Percentiles rank a stretch among this genome's conserved stretches.
Conservation (phyloP, 2,113 vertebrate species). For the Salvator merianae region DNA sequence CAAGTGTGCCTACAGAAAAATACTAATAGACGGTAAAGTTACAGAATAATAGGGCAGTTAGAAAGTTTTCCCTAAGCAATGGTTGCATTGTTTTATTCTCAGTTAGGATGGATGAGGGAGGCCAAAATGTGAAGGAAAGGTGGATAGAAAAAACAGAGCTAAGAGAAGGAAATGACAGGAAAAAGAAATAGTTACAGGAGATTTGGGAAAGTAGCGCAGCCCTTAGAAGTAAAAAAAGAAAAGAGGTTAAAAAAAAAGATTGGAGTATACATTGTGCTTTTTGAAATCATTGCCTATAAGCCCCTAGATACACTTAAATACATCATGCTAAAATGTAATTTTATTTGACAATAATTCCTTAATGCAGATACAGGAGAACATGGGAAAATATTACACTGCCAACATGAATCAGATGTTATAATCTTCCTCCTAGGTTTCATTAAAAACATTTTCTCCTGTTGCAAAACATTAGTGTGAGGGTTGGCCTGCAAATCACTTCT, state of each 20-base stretch:
- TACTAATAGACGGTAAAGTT: not conserved
- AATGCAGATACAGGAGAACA: not conserved
- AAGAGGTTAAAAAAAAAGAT: not conserved
- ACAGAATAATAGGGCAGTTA: not conserved
- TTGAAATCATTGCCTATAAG: not conserved
- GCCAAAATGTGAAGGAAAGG: not conserved
- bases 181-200: too few relatives aligned
- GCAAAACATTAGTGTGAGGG: not conserved
- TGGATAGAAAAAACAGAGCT: not conserved
- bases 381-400: conserved; percentile 3
- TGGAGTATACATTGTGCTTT: not conserved
- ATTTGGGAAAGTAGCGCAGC: not conserved
- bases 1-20: too few relatives aligned
- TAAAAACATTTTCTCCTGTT: not conserved
- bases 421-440: not conserved
- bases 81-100: not conserved
- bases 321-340: not conserved
- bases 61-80: not conserved
- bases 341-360: not conserved
- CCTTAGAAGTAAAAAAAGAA: too few relatives aligned
- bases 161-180: not conserved
- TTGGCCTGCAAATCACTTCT: not conserved
- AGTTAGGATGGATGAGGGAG: not conserved
- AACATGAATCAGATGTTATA: not conserved
- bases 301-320: not conserved